Conservation (phyloP, 1,140 invertebrate genomes). For the Physella acuta region DNA sequence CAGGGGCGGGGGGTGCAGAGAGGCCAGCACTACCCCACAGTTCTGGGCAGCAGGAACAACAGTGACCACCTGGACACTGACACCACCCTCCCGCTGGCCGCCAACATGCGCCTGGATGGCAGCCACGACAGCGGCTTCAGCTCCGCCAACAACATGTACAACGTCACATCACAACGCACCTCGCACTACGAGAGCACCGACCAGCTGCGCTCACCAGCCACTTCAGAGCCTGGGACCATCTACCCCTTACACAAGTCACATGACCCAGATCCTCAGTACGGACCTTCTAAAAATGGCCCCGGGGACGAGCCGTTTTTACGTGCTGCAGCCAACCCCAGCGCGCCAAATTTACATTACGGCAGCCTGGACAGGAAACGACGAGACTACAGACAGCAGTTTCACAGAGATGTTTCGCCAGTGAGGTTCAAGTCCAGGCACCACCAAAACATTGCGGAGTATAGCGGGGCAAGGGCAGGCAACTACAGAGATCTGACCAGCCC, state of each 20-base stretch:
- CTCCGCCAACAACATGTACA: slow-evolving; percentile 50
- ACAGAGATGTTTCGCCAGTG: slow-evolving; percentile 11
- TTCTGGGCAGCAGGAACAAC: neutral
- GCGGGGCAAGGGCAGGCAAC: neutral
- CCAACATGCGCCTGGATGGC: slow-evolving; percentile 28
- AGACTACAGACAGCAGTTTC: slow-evolving; percentile 11
- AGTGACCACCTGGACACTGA: slow-evolving; percentile 7
- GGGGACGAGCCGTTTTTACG: slow-evolving; percentile 19
- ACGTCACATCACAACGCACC: slow-evolving; percentile 41
- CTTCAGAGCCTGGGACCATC: slow-evolving; percentile 25
- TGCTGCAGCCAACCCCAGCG: neutral
- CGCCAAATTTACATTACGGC: slow-evolving; percentile 32
- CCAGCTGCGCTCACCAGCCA: slow-evolving; percentile 38
- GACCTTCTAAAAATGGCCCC: slow-evolving; percentile 6
- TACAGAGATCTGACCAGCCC: slow-evolving; percentile 26
- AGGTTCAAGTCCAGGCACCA: slow-evolving; percentile 4
- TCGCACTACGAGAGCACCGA: slow-evolving; percentile 49
- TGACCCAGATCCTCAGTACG: neutral
- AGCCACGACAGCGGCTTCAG: slow-evolving; percentile 44
- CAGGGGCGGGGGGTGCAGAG: neutral
- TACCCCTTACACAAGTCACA: slow-evolving; percentile 1
- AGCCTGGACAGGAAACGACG: slow-evolving; percentile 44
- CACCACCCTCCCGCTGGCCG: slow-evolving; percentile 5
- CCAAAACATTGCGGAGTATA: neutral
- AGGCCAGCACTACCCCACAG: neutral